Percentiles rank a stretch among this genome's conserved stretches.
phyloP scores from a whole-genome alignment of 2,113 vertebrate genomes.

The Saccopteryx bilineata region DNA sequence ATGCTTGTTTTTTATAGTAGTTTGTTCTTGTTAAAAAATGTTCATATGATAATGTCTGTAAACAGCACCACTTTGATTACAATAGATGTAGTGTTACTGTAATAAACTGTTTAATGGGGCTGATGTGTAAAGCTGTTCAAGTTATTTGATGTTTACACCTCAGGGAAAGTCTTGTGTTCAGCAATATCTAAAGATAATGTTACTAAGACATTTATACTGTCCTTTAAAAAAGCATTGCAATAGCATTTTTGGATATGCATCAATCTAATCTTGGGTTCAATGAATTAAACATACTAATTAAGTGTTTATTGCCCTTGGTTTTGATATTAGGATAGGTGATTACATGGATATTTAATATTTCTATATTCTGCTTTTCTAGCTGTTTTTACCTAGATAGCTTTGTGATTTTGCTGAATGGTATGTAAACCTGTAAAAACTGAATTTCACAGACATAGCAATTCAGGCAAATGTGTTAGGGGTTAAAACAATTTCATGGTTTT shows the following conservation, averaged over 20 bases:
- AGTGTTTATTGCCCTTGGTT: constrained; percentile 87
- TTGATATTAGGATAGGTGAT: constrained; percentile 88
- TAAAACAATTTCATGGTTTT: constrained; percentile 65
- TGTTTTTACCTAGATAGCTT: constrained; percentile 88
- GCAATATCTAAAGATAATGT: constrained; percentile 92
- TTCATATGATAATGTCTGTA: constrained; percentile 97
- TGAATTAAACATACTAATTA: constrained; percentile 88
- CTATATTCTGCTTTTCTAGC: constrained; percentile 89
- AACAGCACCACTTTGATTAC: constrained; percentile 97
- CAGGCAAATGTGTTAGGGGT: constrained; percentile 72
- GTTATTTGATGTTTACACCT: constrained; percentile 94
- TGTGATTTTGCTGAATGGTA: constrained; percentile 87
- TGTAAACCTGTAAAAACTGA: constrained; percentile 89
- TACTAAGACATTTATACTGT: constrained; percentile 90
- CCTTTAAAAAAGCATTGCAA: constrained; percentile 87
- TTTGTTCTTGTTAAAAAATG: constrained; percentile 93
- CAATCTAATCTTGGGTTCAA: constrained; percentile 88
- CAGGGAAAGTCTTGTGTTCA: constrained; percentile 93
- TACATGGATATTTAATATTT: constrained; percentile 86
- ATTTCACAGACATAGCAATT: constrained; percentile 75
- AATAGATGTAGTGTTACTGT: constrained; percentile 98
- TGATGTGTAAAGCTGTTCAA: constrained; percentile 95
- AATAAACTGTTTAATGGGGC: constrained; percentile 99
- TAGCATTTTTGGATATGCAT: constrained; percentile 90
- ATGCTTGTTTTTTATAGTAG: constrained; percentile 98